Evolutionary conservation across 1,140 invertebrate genomes (phyloP), one percentile per base, ranked within the genome.

Genomic region (Ceratosolen fusciceps): DNA sequence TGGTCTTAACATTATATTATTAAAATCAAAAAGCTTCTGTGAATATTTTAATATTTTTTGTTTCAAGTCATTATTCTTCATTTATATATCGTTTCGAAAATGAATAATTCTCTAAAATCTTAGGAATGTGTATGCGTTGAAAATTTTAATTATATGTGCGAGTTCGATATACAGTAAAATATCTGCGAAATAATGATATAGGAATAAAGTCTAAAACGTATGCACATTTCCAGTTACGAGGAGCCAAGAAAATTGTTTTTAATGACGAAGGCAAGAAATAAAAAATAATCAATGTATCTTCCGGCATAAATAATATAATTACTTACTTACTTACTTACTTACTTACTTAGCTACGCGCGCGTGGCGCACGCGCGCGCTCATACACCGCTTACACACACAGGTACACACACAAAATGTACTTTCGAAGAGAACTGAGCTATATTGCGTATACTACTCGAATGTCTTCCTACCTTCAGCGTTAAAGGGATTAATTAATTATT

Each of bases 361-460:
- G n/a, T n/a, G n/a, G n/a, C n/a, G n/a, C n/a, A n/a, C n/a, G n/a
- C n/a, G n/a, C n/a, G n/a, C n/a, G n/a, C n/a, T n/a, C n/a, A n/a
- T n/a, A n/a, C n/a, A 71, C 34, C 21, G 47, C n/a, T 70, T 58
- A 65, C 26, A 26, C n/a, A 65, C 29, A 37, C 21, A 65, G 16
- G 12, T 14, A 73, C 56, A 79, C 54, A 73, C 65, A 72, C 29
- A 74, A 39, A 73, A 65, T 79, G 52, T 78, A 78, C 34, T 58
- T 78, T 72, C 39, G 43, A 78, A 72, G 39, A 78, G 52, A 78
- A 72, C 68, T 62, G 54, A 78, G n/a, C 52, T 71, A 62, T 72
- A 72, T 78, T 78, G 43, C 26, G 58, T 80, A 74, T 80, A 73
- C 72, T 74, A 58, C 56, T 77, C 75, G 54, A 80, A 75, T 80